Conservation (phyloP, 1,140 invertebrate genomes). For the Drosophila funebris region DNA sequence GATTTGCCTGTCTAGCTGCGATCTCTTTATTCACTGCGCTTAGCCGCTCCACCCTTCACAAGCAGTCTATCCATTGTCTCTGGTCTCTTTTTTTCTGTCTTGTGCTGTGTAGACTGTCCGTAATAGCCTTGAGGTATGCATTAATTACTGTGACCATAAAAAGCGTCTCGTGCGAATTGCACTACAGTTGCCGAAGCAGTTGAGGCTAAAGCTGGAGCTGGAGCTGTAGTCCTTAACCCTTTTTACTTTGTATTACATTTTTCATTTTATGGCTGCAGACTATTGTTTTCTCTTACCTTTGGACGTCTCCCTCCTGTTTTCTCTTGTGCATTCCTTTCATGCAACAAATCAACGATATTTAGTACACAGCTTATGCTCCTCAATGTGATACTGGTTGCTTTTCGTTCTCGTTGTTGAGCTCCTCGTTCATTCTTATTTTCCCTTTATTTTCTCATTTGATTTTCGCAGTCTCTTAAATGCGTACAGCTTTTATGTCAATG, state of each 20-base stretch:
- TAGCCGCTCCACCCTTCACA: neutral
- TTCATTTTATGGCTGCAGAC: constrained; percentile 63
- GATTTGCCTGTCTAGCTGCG: constrained; percentile 7
- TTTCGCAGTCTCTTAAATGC: no score
- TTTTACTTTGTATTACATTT: constrained; percentile 74
- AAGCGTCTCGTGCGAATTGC: constrained; percentile 49
- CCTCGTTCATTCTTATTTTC: no score
- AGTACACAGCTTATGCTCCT: constrained; percentile 46
- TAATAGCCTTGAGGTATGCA: constrained; percentile 77
- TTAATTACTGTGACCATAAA: constrained; percentile 77
- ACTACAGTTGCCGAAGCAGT: constrained; percentile 11
- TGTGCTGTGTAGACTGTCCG: constrained; percentile 4
- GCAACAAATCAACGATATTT: constrained; percentile 50
- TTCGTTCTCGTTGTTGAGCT: neutral
- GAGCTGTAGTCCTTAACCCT: constrained; percentile 7
- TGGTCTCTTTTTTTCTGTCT: constrained; percentile 3
- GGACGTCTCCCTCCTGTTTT: constrained; percentile 10
- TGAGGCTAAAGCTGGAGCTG: neutral
- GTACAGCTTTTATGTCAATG: no score
- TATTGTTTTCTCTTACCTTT: constrained; percentile 14
- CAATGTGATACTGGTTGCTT: neutral
- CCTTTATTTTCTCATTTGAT: constrained; percentile 3
- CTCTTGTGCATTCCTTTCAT: constrained; percentile 41
- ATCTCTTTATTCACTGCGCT: constrained; percentile 9
- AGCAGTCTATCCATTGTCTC: constrained; percentile 23